Percentiles rank a stretch among this genome's conserved stretches.
Conservation (phyloP, 1,140 invertebrate genomes). For the Drosophila ambigua region DNA sequence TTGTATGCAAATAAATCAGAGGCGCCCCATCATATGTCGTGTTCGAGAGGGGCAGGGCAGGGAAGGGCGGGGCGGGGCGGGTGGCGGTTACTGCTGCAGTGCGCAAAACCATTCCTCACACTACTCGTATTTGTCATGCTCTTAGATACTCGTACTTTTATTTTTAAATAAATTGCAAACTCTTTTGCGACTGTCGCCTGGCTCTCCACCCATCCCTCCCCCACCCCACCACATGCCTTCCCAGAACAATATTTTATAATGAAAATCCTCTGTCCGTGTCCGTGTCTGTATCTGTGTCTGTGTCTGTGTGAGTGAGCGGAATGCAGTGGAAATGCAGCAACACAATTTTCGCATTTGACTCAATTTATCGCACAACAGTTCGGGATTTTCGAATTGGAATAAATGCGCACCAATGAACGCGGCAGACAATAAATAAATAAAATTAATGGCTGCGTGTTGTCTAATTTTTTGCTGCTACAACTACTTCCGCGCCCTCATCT, state of each 20-base stretch:
- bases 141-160: slow-evolving; percentile 68
- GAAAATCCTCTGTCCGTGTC: slow-evolving; percentile 64
- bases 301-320: slow-evolving; percentile 26
- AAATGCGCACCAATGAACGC: slow-evolving; percentile 70
- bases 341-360: slow-evolving; percentile 83
- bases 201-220: slow-evolving; percentile 16
- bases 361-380: slow-evolving; percentile 77
- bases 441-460: slow-evolving; percentile 65
- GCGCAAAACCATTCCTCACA: slow-evolving; percentile 81
- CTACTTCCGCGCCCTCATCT: not conserved
- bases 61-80: slow-evolving; percentile 1
- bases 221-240: not conserved
- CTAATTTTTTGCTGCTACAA: slow-evolving; percentile 40
- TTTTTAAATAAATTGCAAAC: slow-evolving; percentile 80
- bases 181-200: slow-evolving; percentile 66
- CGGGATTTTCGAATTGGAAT: slow-evolving; percentile 71
- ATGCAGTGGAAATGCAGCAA: slow-evolving; percentile 72
- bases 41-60: slow-evolving; percentile 22
- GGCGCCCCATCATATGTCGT: slow-evolving; percentile 74
- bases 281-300: slow-evolving; percentile 2
- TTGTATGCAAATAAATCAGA: slow-evolving; percentile 83
- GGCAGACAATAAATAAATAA: slow-evolving; percentile 82
- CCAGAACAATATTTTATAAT: slow-evolving; percentile 78
- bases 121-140: slow-evolving; percentile 80
- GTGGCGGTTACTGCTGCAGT: slow-evolving; percentile 52